Evolutionary conservation across 2,888 invertebrate genomes (phyloP), one percentile per base, ranked within the genome.

Genomic region (Drosophila siamana): DNA sequence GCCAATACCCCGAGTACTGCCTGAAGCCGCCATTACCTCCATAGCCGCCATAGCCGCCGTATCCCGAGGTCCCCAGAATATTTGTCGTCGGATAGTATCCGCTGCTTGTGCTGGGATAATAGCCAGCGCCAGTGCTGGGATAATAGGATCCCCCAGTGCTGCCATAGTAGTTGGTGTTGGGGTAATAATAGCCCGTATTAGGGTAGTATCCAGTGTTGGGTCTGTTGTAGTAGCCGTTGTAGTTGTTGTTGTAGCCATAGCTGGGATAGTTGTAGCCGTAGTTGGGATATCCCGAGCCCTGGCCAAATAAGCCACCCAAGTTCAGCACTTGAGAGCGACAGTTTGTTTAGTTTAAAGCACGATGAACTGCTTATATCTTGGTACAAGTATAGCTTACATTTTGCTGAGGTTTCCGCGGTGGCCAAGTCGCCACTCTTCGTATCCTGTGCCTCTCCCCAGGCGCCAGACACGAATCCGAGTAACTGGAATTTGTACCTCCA

Each of bases 1-100:
- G 93, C 88, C 93, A 93, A 88, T 94, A 94, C 6, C 94, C 94
- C 46, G 92, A 93, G 83, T 94, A 94, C 30, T 94, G 94, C 51
- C 89, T 92, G 0, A 94, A 88, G 19, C 94, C 94, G 33, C 94
- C 94, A 89, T 94, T 94, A 78, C 94, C 94, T 60, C 94, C 93
- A 72, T 93, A 94, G 2, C 94, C 94, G 1, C 94, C 94, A 77
- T 94, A 94, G 3, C 94, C 94, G 19, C 89, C 90, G 61, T 87
- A 84, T 13, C 89, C 88, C 0, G 73, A 61, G 13, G 72, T 50
- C 26, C 90, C 90, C 24, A 90, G 80, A 44, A 92, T 90, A 63
- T 91, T 92, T 41, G 92, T 91, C 15, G 92, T 74, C 16, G 90
- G 90, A 72, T 89, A 86, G 52, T 85, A 83, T 1, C 84, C 73